Base-by-base conservation (phyloP, 1,140 invertebrate species). In the Mizuhopecten yessoensis region DNA sequence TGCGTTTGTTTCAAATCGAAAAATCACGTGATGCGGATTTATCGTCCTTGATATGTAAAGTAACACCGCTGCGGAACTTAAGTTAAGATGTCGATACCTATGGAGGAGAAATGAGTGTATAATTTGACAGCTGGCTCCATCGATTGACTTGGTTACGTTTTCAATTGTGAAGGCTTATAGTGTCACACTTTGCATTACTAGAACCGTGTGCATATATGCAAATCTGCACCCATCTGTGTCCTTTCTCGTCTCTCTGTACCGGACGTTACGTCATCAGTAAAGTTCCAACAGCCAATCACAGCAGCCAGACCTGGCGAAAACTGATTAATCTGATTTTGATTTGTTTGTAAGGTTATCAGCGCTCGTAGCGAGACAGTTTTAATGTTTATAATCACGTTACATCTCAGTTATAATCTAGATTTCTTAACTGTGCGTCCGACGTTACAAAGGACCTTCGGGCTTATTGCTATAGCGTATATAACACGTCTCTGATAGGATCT, bases 361-460 rank as follows among this genome's bases (percentile, higher is more conserved):
- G 57, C 29, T 75, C 23, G 36, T 7, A 39, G 36, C n/a, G n/a
- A n/a, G 13, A n/a, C n/a, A 75, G 57, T 17, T 75, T 75, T 75
- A 7, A 75, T n/a, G 57, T 29, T 17, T 9, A 29, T 29, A 75
- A 75, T 29, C 57, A 75, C 57, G 23, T 29, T 75, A 75, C 57
- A 75, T 75, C 57, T 29, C 57, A 75, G 29, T 75, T 75, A 75
- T 75, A 29, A 75, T 75, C 57, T 5, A 29, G 23, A 75, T 75
- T 29, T 75, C 45, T 75, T 3, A 75, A 17, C n/a, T 29, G 57
- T n/a, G 7, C n/a, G 23, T 75, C 57, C 0, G 5, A 75, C 23
- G 57, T 75, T n/a, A 75, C 57, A 75, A 75, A 29, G n/a, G 57
- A 75, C 57, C 57, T 29, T n/a, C 57, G 57, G 57, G 57, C 57